Evolutionary conservation across 2,797 vertebrate species (phyloP).

Genomic region (Chaunax sp.): DNA sequence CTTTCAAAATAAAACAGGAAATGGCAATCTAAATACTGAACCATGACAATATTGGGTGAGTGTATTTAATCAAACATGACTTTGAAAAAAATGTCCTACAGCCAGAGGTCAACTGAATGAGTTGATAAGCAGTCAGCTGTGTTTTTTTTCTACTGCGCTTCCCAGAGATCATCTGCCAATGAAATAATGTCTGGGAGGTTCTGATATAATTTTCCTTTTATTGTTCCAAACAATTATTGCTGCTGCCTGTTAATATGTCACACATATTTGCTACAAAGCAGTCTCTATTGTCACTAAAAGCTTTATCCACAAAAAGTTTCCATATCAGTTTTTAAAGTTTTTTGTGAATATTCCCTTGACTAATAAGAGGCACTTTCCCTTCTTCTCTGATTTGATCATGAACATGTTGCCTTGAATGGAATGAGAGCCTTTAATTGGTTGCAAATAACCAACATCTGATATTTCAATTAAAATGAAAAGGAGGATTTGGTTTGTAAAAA

Average conservation of each 20-base stretch:
- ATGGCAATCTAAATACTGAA: no score
- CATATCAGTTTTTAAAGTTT: no score
- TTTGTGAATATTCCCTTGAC: no score
- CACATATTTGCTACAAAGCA: background rate
- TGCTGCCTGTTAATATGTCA: background rate
- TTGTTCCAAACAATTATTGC: background rate
- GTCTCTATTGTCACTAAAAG: no score
- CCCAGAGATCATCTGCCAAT: slow-evolving; percentile 30
- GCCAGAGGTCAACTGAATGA: background rate
- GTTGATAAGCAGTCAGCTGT: background rate
- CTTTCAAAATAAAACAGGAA: no score
- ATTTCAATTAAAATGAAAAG: background rate
- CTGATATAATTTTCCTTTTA: background rate
- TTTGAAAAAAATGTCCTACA: no score
- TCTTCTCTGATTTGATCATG: background rate
- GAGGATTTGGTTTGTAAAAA: background rate
- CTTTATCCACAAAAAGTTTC: no score
- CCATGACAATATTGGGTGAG: background rate
- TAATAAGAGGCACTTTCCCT: background rate
- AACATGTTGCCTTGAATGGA: no score
- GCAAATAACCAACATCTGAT: background rate
- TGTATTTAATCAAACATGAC: slow-evolving; percentile 15
- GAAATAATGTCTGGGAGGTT: background rate
- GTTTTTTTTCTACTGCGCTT: background rate
- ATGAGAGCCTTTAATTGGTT: background rate